These are phyloP conservation scores for Podarcis siculus DNA, from an alignment of 2,797 vertebrate species.

Conservation along the genomic window DNA sequence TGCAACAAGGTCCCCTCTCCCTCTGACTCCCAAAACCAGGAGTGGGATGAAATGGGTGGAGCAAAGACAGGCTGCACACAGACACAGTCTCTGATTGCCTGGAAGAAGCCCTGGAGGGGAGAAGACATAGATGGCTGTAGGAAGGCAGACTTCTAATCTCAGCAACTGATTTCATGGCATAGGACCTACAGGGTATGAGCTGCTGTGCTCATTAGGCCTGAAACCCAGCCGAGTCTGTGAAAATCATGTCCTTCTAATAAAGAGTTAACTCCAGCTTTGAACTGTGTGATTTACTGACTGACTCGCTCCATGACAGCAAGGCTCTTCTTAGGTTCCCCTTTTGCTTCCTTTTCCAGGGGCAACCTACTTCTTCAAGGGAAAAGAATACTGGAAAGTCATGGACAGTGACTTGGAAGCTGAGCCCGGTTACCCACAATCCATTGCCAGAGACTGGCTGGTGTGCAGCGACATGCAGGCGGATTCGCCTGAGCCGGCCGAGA, in stretches of 20 bases:
- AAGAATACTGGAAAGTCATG: conserved; percentile 92
- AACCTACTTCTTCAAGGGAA: conserved; percentile 95
- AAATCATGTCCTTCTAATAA: too few species aligned
- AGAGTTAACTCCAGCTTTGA: too few species aligned
- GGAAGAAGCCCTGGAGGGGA: background rate
- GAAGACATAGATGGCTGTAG: background rate
- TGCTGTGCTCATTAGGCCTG: background rate
- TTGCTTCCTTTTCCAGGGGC: conserved; percentile 78
- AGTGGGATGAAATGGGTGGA: too few species aligned
- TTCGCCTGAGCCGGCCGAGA: conserved; percentile 73
- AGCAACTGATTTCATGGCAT: background rate
- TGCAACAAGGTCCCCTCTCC: too few species aligned
- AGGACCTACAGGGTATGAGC: too few species aligned
- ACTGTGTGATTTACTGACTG: too few species aligned
- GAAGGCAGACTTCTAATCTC: background rate
- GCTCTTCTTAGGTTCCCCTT: background rate
- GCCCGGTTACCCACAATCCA: conserved; percentile 85
- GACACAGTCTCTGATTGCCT: too few species aligned
- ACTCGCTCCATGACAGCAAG: too few species aligned
- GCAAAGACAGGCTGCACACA: too few species aligned
- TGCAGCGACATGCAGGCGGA: conserved; percentile 87
- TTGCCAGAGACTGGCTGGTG: conserved; percentile 91
- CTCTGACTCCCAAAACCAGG: too few species aligned
- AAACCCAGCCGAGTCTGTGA: too few species aligned
- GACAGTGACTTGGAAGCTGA: conserved; percentile 88